phyloP scores from a whole-genome alignment of 2,888 invertebrate species.

The Spialia ferax region DNA sequence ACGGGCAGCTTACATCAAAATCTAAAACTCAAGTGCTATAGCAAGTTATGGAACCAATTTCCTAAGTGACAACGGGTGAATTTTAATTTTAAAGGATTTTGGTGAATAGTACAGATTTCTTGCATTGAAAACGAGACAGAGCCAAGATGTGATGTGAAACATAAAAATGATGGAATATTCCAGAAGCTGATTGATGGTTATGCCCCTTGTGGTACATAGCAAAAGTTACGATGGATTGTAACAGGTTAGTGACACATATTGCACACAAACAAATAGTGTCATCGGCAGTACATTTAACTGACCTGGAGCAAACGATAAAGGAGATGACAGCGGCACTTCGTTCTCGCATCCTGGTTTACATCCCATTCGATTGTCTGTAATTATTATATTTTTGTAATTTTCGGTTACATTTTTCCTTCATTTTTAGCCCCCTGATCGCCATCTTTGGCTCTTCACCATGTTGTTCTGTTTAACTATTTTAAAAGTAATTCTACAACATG shows the following conservation, averaged over 20 bases:
- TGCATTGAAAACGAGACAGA: conserved; percentile 43
- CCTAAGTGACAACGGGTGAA: conserved; percentile 30
- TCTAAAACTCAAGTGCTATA: conserved; percentile 7
- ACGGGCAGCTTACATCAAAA: conserved; percentile 17
- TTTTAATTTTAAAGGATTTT: conserved; percentile 23
- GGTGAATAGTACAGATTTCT: conserved; percentile 38
- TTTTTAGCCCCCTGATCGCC: conserved; percentile 15
- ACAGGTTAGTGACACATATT: conserved; percentile 83
- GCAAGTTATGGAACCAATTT: conserved; percentile 6
- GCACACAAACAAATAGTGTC: conserved; percentile 80
- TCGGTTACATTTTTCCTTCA: conserved; percentile 17
- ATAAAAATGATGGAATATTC: conserved; percentile 45
- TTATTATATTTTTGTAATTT: conserved; percentile 71
- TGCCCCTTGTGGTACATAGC: conserved; percentile 51
- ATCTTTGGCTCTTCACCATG: conserved; percentile 5
- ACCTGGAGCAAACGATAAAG: conserved; percentile 85
- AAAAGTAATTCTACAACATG: no score
- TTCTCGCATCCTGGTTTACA: conserved; percentile 83
- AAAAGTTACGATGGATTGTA: conserved; percentile 45
- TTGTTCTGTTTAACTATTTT: no score
- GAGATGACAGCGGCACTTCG: conserved; percentile 84
- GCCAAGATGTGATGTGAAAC: conserved; percentile 43
- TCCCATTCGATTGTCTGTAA: conserved; percentile 86
- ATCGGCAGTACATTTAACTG: conserved; percentile 82
- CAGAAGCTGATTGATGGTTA: conserved; percentile 61